Evolutionary conservation across 2,113 vertebrate genomes (phyloP), one percentile per base, ranked within the genome.

Genomic region (Danio rerio): DNA sequence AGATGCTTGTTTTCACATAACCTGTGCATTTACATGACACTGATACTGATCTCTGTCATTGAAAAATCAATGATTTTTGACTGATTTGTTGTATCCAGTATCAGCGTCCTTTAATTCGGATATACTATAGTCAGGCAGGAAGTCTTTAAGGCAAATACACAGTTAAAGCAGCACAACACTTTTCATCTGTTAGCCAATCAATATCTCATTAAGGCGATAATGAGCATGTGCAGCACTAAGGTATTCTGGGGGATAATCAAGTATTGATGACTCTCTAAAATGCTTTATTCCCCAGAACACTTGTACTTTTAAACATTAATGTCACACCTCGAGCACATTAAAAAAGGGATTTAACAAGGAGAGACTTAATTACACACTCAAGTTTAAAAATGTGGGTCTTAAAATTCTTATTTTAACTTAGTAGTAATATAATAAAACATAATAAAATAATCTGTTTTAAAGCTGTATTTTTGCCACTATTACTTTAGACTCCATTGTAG

Each of bases 201-300:
- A 56, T 73, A 73, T 56, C 50, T 73, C 13, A 42, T 73, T 73
- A 55, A 55, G 50, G 31, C 9, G 9, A 42, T 42, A 42, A 73
- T 69, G 66, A 69, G n/a, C 49, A 20, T 49, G 20, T 55, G 8
- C 2, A 73, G 70, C 9, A 72, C 15, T 55, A 42, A n/a, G 2
- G 21, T 50, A 73, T 55, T 42, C 31, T 42, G 63, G 8, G 52
- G 5, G 21, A 8, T 16, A 40, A 68, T 68, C 16, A 42, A 68
- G 16, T 68, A 45, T 5, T 6, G 42, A 45, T 45, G 9, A 68
- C 18, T 16, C 5, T 0, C 43, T n/a, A 10, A 9, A 6, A 45
- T 3, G 15, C 8, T 9, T 45, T 9, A 43, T 66, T 66, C 0
- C 15, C 1, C 16, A 68, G 2, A 45, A 18, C 18, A 9, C 16